Evolutionary conservation across 2,888 invertebrate species (phyloP).

Genomic region (Cyclophora albipunctata): DNA sequence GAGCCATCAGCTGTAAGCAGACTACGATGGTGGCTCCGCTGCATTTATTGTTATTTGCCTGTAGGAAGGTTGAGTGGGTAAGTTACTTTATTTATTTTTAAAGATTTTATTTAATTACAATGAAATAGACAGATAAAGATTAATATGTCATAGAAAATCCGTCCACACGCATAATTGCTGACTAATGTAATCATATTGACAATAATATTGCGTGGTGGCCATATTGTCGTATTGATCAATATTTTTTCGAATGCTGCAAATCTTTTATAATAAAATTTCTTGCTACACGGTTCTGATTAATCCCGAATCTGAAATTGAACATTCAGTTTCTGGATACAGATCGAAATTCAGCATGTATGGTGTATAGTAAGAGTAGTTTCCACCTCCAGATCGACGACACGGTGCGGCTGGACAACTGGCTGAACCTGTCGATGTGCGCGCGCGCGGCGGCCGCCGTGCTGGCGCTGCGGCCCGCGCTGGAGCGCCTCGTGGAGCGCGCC

Average conservation of each 20-base stretch:
- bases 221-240: too few species aligned
- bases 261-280: background rate
- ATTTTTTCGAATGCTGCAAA: too few species aligned
- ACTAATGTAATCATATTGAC: too few species aligned
- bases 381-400: conserved; percentile 76
- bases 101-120: background rate
- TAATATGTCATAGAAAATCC: too few species aligned
- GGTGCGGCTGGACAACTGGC: conserved; percentile 94
- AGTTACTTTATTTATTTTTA: conserved; percentile 14
- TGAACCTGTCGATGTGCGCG: conserved; percentile 90
- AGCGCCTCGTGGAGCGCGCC: conserved; percentile 86
- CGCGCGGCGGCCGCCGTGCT: conserved; percentile 86
- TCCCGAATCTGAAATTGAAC: too few species aligned
- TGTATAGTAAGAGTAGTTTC: too few species aligned
- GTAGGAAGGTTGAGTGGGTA: conserved; percentile 88
- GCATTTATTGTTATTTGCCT: conserved; percentile 93
- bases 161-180: too few species aligned
- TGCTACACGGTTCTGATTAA: background rate
- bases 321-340: too few species aligned
- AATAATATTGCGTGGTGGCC: too few species aligned
- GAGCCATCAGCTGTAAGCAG: conserved; percentile 97
- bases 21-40: conserved; percentile 94
- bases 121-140: background rate
- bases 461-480: conserved; percentile 91
- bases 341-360: too few species aligned